Conservation (phyloP, 1,140 invertebrate species). For the Megalonaias nervosa region DNA sequence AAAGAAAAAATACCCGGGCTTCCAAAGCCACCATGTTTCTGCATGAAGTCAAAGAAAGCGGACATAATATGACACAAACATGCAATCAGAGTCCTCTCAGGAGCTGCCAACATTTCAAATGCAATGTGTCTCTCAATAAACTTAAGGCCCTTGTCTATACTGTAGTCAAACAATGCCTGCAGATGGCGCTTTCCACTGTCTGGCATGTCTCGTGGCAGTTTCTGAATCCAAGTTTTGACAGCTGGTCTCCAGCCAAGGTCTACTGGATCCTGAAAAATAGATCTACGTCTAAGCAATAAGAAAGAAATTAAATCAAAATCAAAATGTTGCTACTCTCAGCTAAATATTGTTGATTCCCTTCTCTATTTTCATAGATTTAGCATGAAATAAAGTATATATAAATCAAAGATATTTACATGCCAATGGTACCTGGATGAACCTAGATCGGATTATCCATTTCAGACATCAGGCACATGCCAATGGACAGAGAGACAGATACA, state of each 20-base stretch:
- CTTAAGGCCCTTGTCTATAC: slow-evolving; percentile 77
- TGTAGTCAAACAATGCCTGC: slow-evolving; percentile 76
- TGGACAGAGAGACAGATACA: too few relatives aligned
- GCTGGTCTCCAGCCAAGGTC: slow-evolving; percentile 69
- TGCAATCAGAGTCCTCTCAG: slow-evolving; percentile 60
- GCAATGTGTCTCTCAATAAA: slow-evolving; percentile 65
- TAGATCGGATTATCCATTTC: too few relatives aligned
- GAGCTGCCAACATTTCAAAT: slow-evolving; percentile 56
- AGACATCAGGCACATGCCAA: too few relatives aligned
- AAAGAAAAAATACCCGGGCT: slow-evolving; percentile 48
- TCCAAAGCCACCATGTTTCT: slow-evolving; percentile 67
- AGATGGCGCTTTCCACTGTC: slow-evolving; percentile 72
- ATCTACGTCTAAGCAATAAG: too few relatives aligned
- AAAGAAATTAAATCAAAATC: too few relatives aligned
- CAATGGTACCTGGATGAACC: too few relatives aligned
- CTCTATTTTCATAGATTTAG: too few relatives aligned
- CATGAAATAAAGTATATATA: too few relatives aligned
- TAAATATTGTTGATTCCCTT: too few relatives aligned
- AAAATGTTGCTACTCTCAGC: too few relatives aligned
- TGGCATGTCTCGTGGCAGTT: slow-evolving; percentile 66
- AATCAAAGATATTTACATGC: too few relatives aligned
- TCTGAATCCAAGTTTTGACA: slow-evolving; percentile 68
- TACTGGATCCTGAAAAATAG: slow-evolving; percentile 62
- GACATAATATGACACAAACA: slow-evolving; percentile 66
- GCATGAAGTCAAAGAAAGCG: slow-evolving; percentile 66